Evolutionary conservation across 1,140 invertebrate genomes (phyloP).

Genomic region (Drosophila auraria): DNA sequence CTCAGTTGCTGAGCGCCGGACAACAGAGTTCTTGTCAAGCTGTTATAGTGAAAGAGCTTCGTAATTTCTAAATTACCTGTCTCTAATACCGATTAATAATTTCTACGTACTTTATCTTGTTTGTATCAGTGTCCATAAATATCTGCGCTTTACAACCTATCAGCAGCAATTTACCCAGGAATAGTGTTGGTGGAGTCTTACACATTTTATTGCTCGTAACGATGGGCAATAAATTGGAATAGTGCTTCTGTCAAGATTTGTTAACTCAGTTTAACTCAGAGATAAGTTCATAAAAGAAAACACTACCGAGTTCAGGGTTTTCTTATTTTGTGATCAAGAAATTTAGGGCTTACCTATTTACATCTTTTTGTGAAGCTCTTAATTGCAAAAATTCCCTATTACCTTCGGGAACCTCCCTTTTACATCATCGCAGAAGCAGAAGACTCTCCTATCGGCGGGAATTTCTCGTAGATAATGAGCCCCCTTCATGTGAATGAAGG

Average conservation of each 20-base stretch:
- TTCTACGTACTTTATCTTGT: background rate
- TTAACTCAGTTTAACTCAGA: background rate
- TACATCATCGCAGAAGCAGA: background rate
- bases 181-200: background rate
- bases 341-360: background rate
- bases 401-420: constrained; percentile 8
- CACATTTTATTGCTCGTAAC: background rate
- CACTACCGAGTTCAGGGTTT: background rate
- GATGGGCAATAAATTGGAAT: constrained; percentile 10
- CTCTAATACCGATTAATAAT: too few species aligned
- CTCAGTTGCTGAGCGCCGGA: too few species aligned
- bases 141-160: background rate
- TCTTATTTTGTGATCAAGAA: background rate
- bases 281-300: background rate
- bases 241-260: background rate
- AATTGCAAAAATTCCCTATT: background rate
- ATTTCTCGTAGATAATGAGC: constrained; percentile 23
- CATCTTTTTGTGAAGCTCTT: background rate
- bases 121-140: constrained; percentile 1
- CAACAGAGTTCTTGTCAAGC: too few species aligned
- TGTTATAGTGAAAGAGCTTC: too few species aligned
- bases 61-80: too few species aligned
- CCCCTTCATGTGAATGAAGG: constrained; percentile 2
- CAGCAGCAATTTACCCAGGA: background rate
- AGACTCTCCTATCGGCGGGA: constrained; percentile 9